A percentile compares a stretch with the other conserved stretches of the same genome.
phyloP scores from a whole-genome alignment of 2,888 invertebrate genomes.

The Agonum fuliginosum region DNA sequence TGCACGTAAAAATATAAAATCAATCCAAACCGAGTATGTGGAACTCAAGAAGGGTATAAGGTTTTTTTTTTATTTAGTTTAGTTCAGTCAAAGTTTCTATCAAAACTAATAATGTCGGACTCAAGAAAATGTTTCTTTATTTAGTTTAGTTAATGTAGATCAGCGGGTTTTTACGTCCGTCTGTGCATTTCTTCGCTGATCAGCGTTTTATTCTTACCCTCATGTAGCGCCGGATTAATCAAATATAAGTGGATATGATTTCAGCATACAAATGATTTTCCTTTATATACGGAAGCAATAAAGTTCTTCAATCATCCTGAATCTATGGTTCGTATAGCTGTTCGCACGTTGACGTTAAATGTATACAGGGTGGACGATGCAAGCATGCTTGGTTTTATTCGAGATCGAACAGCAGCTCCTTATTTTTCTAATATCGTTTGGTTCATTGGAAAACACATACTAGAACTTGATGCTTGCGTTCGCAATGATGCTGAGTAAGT shows the following conservation, averaged over 20 bases:
- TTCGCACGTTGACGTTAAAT: slow-evolving; percentile 96
- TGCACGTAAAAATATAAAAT: no score
- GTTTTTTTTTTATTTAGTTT: no score
- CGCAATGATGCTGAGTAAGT: slow-evolving; percentile 96
- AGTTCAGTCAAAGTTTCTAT: no score
- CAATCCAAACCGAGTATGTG: no score
- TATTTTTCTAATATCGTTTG: slow-evolving; percentile 99
- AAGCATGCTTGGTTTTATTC: slow-evolving; percentile 95
- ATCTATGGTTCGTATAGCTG: slow-evolving; percentile 99
- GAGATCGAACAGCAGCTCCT: slow-evolving; percentile 97
- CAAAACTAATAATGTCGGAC: no score
- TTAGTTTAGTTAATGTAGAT: no score
- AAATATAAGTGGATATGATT: slow-evolving; percentile 11
- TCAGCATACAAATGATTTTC: slow-evolving; percentile 98
- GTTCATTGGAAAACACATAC: slow-evolving; percentile 98
- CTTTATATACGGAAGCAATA: slow-evolving; percentile 98
- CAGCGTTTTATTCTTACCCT: background rate
- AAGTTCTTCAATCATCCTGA: slow-evolving; percentile 99
- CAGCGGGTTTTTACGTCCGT: no score
- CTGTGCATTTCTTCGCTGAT: no score
- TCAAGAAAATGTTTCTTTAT: no score
- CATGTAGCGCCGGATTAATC: background rate
- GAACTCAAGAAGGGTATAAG: no score
- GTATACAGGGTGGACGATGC: slow-evolving; percentile 96
- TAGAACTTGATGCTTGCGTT: slow-evolving; percentile 96